Evolutionary conservation across 2,888 invertebrate species (phyloP).

Genomic region (Brenthis ino): DNA sequence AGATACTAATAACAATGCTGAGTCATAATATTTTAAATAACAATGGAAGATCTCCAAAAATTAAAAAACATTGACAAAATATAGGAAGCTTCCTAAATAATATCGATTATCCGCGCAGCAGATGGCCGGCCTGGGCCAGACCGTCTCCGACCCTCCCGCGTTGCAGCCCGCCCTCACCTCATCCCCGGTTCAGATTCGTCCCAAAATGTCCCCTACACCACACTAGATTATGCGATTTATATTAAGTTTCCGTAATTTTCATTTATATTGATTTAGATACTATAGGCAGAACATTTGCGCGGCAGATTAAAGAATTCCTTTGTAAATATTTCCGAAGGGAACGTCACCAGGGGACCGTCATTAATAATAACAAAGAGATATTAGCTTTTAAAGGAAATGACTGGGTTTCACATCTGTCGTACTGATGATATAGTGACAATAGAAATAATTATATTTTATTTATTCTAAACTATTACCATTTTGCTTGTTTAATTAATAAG

Average conservation of each 20-base stretch:
- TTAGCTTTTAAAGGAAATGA: constrained; percentile 61
- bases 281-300: constrained; percentile 60
- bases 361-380: constrained; percentile 73
- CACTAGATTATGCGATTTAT: constrained; percentile 80
- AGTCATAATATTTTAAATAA: background rate
- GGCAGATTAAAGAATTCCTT: constrained; percentile 61
- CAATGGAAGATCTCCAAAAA: constrained; percentile 37
- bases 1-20: background rate
- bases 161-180: constrained; percentile 60
- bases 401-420: constrained; percentile 67
- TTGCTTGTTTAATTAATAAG: too few relatives aligned
- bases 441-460: background rate
- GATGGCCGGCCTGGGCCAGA: constrained; percentile 70
- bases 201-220: constrained; percentile 74
- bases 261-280: constrained; percentile 69
- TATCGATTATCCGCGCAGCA: constrained; percentile 80
- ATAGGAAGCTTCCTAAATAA: constrained; percentile 70
- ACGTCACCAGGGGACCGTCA: constrained; percentile 60
- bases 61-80: constrained; percentile 48
- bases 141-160: constrained; percentile 65
- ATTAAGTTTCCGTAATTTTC: constrained; percentile 81
- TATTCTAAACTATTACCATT: too few relatives aligned
- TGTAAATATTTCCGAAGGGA: constrained; percentile 72
- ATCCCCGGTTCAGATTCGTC: constrained; percentile 80
- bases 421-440: constrained; percentile 1